Conservation (phyloP, 2,113 vertebrate species). For the Neomonachus schauinslandi region DNA sequence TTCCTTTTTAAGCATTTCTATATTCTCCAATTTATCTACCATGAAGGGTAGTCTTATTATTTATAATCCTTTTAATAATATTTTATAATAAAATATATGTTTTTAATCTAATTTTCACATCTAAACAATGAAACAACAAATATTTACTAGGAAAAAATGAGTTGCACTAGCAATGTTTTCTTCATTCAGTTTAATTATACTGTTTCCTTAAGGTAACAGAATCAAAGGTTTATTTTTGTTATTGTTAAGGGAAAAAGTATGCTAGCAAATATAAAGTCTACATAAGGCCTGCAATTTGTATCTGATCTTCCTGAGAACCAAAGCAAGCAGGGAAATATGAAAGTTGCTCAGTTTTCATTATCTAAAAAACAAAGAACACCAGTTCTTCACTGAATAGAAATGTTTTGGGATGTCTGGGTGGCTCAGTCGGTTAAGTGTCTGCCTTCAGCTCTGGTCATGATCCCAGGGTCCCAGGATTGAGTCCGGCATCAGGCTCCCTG, state of each 20-base stretch:
- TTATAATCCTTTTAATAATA: background rate
- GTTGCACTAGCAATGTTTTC: background rate
- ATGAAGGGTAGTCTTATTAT: background rate
- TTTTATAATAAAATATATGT: background rate
- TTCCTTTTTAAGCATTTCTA: constrained; percentile 21
- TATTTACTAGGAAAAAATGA: background rate
- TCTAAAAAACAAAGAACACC: background rate
- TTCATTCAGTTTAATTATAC: constrained; percentile 2
- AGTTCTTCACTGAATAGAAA: background rate
- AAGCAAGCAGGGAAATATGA: background rate
- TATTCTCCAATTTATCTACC: background rate
- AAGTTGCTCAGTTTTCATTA: background rate
- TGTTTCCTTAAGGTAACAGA: background rate
- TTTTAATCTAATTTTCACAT: constrained; percentile 35
- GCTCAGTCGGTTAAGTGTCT: too few relatives aligned
- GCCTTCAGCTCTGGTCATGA: too few relatives aligned
- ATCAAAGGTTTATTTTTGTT: background rate
- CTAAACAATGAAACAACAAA: constrained; percentile 22
- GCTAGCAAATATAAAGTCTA: constrained; percentile 2
- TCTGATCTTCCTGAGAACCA: background rate
- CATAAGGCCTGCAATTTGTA: background rate
- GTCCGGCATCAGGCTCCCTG: too few relatives aligned
- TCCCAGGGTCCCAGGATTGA: too few relatives aligned
- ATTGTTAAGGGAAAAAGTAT: background rate
- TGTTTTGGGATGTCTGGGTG: background rate